These are phyloP conservation scores for Nymphalis io DNA, from an alignment of 1,140 invertebrate genomes.

Conservation along the genomic window DNA sequence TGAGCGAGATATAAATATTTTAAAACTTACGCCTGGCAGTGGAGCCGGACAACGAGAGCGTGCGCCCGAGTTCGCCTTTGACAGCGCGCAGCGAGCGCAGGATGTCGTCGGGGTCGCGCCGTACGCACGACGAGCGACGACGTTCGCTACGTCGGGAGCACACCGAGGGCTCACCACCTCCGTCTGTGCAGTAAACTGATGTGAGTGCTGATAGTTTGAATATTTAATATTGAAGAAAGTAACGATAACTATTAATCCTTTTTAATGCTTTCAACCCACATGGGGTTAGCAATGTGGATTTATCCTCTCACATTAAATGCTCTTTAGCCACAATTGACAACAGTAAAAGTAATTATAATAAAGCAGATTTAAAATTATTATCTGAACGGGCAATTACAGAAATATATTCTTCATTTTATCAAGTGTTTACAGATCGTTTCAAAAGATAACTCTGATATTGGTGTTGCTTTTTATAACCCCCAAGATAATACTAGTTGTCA, in stretches of 20 bases:
- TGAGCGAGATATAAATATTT: not conserved
- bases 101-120: conserved; percentile 91
- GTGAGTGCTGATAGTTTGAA: not conserved
- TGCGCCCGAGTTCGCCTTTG: conserved; percentile 89
- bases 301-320: no score
- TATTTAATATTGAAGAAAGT: not conserved
- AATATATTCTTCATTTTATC: no score
- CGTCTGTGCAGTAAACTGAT: conserved; percentile 33
- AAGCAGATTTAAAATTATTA: no score
- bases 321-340: no score
- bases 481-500: no score
- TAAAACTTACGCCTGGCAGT: conserved; percentile 72
- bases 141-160: conserved; percentile 82
- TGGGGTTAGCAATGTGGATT: no score
- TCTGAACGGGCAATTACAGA: no score
- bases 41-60: conserved; percentile 87
- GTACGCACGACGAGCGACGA: conserved; percentile 88
- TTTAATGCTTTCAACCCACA: no score
- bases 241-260: not conserved
- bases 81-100: conserved; percentile 88
- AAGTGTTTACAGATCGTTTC: no score
- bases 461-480: no score
- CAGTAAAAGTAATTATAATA: no score
- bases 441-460: no score
- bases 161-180: conserved; percentile 43